phyloP scores from a whole-genome alignment of 2,113 vertebrate genomes.

The Cochlearius cochlearius region DNA sequence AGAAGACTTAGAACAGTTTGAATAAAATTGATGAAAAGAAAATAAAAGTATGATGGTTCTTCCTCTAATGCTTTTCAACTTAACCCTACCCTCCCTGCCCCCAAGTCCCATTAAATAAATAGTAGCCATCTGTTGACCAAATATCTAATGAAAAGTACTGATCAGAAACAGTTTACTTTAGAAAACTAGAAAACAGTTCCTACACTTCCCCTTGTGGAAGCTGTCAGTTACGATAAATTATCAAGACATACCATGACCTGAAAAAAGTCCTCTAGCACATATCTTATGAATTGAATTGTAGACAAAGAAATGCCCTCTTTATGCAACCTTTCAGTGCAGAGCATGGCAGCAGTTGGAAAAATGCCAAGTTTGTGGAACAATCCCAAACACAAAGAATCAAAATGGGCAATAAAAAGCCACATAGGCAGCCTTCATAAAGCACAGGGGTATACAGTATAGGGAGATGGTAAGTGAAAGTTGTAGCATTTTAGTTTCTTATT shows the following conservation, averaged over 20 bases:
- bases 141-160: background rate
- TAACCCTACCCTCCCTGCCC: background rate
- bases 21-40: background rate
- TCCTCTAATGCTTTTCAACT: background rate
- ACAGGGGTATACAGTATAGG: background rate
- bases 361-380: background rate
- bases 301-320: background rate
- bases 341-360: slow-evolving; percentile 22
- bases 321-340: slow-evolving; percentile 1
- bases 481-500: background rate
- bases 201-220: background rate
- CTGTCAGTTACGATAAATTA: background rate
- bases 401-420: background rate
- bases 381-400: background rate
- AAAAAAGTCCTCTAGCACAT: background rate
- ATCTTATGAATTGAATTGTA: background rate
- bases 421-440: background rate
- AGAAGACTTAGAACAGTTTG: background rate
- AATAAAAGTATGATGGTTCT: background rate
- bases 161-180: background rate
- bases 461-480: background rate
- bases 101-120: background rate
- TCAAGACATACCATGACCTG: background rate
- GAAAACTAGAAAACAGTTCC: background rate
- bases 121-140: background rate